Evolutionary conservation across 2,113 vertebrate species (phyloP).

Genomic region (Corythornis madagascariensis): DNA sequence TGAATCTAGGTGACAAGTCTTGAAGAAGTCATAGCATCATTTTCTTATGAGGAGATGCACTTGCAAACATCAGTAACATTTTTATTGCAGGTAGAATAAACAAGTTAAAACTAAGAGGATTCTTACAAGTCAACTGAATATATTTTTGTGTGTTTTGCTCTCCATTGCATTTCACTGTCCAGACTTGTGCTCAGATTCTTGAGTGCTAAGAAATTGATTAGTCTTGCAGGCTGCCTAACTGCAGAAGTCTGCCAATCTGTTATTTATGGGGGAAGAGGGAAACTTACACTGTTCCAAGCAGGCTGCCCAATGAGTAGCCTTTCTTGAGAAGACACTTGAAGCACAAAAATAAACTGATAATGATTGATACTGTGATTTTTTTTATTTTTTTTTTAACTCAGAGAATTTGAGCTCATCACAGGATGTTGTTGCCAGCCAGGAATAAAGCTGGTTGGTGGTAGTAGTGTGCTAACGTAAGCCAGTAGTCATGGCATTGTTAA

Average conservation of each 20-base stretch:
- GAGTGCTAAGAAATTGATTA: background rate
- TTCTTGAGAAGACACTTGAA: background rate
- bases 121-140: background rate
- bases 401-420: background rate
- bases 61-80: background rate
- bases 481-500: background rate
- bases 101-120: background rate
- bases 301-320: background rate
- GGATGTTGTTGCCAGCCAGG: background rate
- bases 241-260: background rate
- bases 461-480: background rate
- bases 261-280: background rate
- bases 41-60: background rate
- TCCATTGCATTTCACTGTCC: background rate
- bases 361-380: background rate
- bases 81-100: background rate
- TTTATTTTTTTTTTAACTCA: background rate
- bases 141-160: background rate
- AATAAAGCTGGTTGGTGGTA: background rate
- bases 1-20: background rate
- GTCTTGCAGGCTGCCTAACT: background rate
- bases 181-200: background rate
- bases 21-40: background rate
- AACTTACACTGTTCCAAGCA: background rate
- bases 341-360: background rate